Base-by-base conservation (phyloP, 2,888 invertebrate species). In the Anorthoa munda region DNA sequence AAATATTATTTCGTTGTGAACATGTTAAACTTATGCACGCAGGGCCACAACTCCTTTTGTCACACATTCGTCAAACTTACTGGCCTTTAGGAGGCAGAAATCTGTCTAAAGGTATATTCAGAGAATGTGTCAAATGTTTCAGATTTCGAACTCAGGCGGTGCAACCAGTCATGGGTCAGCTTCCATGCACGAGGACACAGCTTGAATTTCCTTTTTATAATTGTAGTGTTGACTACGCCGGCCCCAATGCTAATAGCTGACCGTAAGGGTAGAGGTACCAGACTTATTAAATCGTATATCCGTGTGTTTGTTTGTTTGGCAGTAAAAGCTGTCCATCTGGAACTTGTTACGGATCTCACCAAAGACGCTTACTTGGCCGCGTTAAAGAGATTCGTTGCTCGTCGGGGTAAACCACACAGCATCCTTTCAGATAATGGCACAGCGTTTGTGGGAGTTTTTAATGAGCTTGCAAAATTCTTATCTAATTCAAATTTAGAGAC, bases 11-110 rank as follows among this genome's bases (percentile, higher is more conserved):
- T 65, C 64, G n/a, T 15, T 9, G 31, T 39, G 58, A 64, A 64
- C 70, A 71, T 65, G 0, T 58, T 64, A 48, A 71, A 39, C 71
- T 59, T 26, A 51, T 71, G 45, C 71, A 59, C 11, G 70, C 56
- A 64, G 64, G 56, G 56, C 70, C 64, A 65, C 65, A 65, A 71
- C 39, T 71, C 1, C 51, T 66, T 46, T 59, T 71, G 15, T 65
- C 71, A 48, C n/a, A n/a, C 58, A 71, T 71, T 39, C 56, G 65
- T 45, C 65, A 64, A 67, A 21, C 50, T 5, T 59, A 67, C 48
- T 67, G 67, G 67, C 70, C 70, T 58, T 23, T 70, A 50, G 56
- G 66, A 55, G 72, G 67, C 50, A 70, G 64, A 64, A 64, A 63
- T 39, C 46, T 70, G 2, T 26, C 66, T 26, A 56, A 50, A 17